A percentile compares a stretch with the other conserved stretches of the same genome.
These are phyloP conservation scores for Xenopus borealis DNA, from an alignment of 2,113 vertebrate genomes.

Conservation along the genomic window DNA sequence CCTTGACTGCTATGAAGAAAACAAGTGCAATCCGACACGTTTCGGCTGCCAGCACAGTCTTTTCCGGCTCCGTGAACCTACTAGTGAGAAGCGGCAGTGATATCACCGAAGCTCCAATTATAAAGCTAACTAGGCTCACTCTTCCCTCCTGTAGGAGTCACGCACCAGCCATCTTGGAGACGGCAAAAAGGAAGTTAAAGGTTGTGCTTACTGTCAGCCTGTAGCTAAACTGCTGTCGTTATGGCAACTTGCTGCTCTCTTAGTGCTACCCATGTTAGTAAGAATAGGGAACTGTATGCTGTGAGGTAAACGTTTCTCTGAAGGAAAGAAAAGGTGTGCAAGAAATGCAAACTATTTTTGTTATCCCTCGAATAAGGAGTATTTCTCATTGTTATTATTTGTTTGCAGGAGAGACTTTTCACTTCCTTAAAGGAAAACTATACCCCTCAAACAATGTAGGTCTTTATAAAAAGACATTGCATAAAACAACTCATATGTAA, in stretches of 20 bases:
- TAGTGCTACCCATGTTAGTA: conserved; percentile 8
- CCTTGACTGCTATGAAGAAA: conserved; percentile 76
- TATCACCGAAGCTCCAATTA: conserved; percentile 79
- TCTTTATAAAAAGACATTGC: too few species aligned
- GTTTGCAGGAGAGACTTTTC: too few species aligned
- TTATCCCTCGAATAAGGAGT: too few species aligned
- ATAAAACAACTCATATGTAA: too few species aligned
- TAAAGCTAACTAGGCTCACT: conserved; percentile 78
- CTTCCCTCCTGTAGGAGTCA: conserved; percentile 74
- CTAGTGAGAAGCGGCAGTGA: conserved; percentile 65
- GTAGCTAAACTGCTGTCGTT: background rate
- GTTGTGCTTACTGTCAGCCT: conserved; percentile 4
- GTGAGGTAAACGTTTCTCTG: too few species aligned
- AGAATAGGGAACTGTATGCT: background rate
- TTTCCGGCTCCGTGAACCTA: conserved; percentile 65
- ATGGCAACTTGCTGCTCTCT: background rate
- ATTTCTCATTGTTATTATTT: too few species aligned
- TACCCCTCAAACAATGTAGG: too few species aligned
- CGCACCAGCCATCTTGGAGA: conserved; percentile 76
- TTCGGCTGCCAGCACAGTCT: conserved; percentile 61
- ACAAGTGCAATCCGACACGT: conserved; percentile 76
- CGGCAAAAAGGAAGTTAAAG: conserved; percentile 46
- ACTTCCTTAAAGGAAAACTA: too few species aligned
- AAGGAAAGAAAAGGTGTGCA: too few species aligned
- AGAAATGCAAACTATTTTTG: too few species aligned